Conservation (phyloP, 2,888 invertebrate species). For the Clunio marinus region DNA sequence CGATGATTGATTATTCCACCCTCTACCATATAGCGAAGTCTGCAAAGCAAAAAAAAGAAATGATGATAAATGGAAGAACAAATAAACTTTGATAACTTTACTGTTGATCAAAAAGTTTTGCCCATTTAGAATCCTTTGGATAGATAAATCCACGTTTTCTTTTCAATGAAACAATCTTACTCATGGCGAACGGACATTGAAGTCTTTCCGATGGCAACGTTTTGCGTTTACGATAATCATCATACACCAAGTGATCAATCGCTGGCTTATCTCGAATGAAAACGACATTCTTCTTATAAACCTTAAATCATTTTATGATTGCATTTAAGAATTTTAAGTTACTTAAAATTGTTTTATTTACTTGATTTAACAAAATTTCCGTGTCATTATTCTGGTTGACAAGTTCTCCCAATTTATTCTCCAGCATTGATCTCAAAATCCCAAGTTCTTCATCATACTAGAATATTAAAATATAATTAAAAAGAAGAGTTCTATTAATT, state of each 20-base stretch:
- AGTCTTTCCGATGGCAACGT: conserved; percentile 55
- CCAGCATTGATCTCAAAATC: conserved; percentile 47
- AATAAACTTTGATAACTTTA: conserved; percentile 54
- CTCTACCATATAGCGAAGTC: conserved; percentile 60
- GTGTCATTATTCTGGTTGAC: conserved; percentile 48
- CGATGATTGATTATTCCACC: conserved; percentile 70
- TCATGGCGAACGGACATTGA: conserved; percentile 73
- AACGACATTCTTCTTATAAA: conserved; percentile 53
- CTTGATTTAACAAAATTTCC: conserved; percentile 51
- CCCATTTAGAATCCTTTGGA: conserved; percentile 59
- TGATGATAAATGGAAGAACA: too few species aligned
- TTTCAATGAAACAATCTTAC: conserved; percentile 62
- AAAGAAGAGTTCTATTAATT: too few species aligned
- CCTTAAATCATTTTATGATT: too few species aligned
- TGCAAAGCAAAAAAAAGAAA: neutral
- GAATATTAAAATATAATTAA: too few species aligned
- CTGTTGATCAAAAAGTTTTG: conserved; percentile 63
- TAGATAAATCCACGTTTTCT: conserved; percentile 70
- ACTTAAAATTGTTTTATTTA: too few species aligned
- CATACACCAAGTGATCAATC: conserved; percentile 65
- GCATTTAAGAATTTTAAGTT: too few species aligned
- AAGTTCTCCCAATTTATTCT: conserved; percentile 48
- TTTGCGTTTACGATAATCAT: conserved; percentile 62
- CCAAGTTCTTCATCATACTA: conserved; percentile 49
- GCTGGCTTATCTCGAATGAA: conserved; percentile 68